These are phyloP conservation scores for Dipus sagitta DNA, from an alignment of 2,797 vertebrate species.

Conservation along the genomic window DNA sequence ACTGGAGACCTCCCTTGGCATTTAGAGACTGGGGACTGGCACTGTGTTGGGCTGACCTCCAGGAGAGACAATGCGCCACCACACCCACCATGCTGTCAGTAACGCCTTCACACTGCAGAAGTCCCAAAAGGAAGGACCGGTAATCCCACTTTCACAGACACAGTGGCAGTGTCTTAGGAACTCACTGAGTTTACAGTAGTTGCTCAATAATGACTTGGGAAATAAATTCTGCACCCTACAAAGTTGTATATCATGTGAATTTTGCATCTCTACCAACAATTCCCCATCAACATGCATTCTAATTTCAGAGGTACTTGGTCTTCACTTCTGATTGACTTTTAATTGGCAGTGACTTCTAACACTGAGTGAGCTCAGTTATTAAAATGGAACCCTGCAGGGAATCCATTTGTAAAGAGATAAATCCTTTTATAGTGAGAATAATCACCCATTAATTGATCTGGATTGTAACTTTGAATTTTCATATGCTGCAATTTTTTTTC, in stretches of 20 bases:
- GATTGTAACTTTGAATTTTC: conserved; percentile 81
- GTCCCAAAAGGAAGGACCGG: not conserved
- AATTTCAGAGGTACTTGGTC: conserved; percentile 76
- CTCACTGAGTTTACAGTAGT: conserved; percentile 1
- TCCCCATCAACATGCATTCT: conserved; percentile 74
- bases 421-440: conserved; percentile 83
- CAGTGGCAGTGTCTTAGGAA: not conserved
- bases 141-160: not conserved
- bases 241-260: not conserved
- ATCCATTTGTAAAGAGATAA: conserved; percentile 83
- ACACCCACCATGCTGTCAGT: not conserved
- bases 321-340: conserved; percentile 83
- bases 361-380: conserved; percentile 79
- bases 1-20: not conserved
- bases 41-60: not conserved
- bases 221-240: conserved; percentile 13
- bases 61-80: not conserved
- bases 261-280: conserved; percentile 39
- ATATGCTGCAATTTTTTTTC: conserved; percentile 45
- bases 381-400: conserved; percentile 84
- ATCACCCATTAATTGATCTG: conserved; percentile 83
- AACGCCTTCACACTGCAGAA: not conserved
- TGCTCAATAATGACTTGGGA: not conserved
- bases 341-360: conserved; percentile 82
- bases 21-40: not conserved